Conservation (phyloP, 53 echinoderm and acorn worm species). For the Crossaster papposus region DNA sequence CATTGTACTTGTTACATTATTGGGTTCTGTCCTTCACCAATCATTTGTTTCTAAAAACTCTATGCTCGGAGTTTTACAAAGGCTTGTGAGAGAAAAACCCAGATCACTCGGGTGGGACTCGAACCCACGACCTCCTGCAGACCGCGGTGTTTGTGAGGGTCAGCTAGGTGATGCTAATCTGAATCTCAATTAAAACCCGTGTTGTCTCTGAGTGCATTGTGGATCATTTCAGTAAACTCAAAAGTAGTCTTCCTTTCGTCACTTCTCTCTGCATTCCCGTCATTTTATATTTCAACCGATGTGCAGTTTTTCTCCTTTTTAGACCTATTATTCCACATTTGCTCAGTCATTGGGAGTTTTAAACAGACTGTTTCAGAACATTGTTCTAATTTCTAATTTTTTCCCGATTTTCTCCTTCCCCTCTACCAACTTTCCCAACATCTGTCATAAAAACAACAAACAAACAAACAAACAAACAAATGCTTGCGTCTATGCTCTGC, state of each 20-base stretch:
- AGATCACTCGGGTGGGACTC: not conserved
- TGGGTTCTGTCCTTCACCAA: too few relatives aligned
- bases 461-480: too few relatives aligned
- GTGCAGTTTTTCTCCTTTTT: not conserved
- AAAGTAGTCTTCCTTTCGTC: not conserved
- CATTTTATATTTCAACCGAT: not conserved
- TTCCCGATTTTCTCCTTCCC: constrained; percentile 25
- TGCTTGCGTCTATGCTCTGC: constrained; percentile 35
- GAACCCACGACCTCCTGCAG: not conserved
- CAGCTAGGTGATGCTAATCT: not conserved
- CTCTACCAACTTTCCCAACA: constrained; percentile 17
- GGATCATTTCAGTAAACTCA: not conserved
- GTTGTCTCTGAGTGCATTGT: not conserved
- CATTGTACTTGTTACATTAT: too few relatives aligned
- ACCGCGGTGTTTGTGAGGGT: not conserved
- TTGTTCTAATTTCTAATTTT: constrained; percentile 38
- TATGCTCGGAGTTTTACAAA: too few relatives aligned
- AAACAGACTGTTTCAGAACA: not conserved
- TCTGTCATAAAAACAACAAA: constrained; percentile 30
- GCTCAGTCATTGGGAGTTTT: not conserved
- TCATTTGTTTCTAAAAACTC: too few relatives aligned
- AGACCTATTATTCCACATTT: not conserved
- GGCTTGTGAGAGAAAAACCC: not conserved
- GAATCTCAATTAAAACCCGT: not conserved
- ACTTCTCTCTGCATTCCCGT: not conserved